Base-by-base conservation (phyloP, 1,140 invertebrate genomes). In the Zophobas morio region DNA sequence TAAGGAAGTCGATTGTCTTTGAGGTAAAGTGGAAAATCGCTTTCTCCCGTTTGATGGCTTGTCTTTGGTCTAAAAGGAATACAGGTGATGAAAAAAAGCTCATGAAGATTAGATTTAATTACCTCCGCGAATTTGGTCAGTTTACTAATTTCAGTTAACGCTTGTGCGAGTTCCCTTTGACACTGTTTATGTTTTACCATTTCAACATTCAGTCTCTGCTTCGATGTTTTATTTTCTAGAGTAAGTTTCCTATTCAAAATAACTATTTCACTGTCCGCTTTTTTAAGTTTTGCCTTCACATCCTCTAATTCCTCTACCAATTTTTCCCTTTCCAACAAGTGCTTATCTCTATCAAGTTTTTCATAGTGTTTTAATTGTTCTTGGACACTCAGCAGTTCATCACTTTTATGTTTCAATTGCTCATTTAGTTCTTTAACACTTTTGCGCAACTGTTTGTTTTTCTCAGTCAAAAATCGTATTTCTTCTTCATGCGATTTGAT, bases 401-500 rank as follows among this genome's bases (percentile, higher is more conserved):
- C 87, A 80, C 93, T 92, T 78, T 91, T 91, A 75, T 92, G 89
- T 83, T 93, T 94, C 0, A 94, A 80, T 80, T 89, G 89, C 75
- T 90, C 88, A 47, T 87, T 88, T 1, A 89, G 86, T 51, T 91
- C 91, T 80, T 90, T 92, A 70, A 91, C 89, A 70, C 90, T 87
- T 57, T 88, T 86, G 80, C 90, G 91, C 36, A 94, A 83, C 79
- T 90, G 91, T 75, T 93, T 93, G 84, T 92, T 90, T 81, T 91
- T 92, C 6, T 88, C 88, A 81, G 93, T 91, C 84, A 94, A 89
- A 6, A 93, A 88, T 66, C 93, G 88, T n/a, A 94, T 87, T 86
- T 95, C 94, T 82, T 94, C 93, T 40, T 90, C 91, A 83, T 94
- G 93, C 0, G 93, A 92, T 83, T 92, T 91, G 39, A 94, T 87